Conservation (phyloP, 2,113 vertebrate species). For the Heterotilapia buettikoferi region DNA sequence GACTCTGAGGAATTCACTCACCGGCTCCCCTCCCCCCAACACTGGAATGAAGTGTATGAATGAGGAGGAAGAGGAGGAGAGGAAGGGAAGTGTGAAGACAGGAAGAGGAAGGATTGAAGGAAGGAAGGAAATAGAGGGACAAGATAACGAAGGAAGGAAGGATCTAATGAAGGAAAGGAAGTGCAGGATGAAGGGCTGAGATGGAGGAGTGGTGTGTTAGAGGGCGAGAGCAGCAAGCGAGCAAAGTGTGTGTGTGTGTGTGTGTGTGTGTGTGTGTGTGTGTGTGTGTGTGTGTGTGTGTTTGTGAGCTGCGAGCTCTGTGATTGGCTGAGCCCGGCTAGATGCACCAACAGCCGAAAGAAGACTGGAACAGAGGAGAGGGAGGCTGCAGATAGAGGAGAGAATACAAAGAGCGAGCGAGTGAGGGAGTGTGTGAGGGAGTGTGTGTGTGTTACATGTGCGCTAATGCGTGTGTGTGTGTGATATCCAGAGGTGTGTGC, state of each 20-base stretch:
- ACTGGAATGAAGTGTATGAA: neutral
- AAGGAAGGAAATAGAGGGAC: neutral
- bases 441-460: neutral
- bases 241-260: neutral
- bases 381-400: conserved; percentile 44
- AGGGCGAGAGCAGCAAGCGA: neutral
- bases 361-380: conserved; percentile 39
- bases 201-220: conserved; percentile 30
- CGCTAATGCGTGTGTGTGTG: conserved; percentile 3
- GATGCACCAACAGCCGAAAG: conserved; percentile 58
- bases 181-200: conserved; percentile 27
- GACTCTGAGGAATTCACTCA: conserved; percentile 19
- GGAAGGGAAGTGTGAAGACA: neutral
- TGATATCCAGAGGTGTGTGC: conserved; percentile 3
- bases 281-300: neutral
- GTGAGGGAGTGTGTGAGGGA: neutral
- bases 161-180: conserved; percentile 23
- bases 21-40: conserved; percentile 11
- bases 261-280: too few species aligned
- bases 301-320: conserved; percentile 19
- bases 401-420: conserved; percentile 59
- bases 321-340: conserved; percentile 52
- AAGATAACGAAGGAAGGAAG: conserved; percentile 8
- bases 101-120: neutral
- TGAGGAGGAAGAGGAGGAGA: neutral